Evolutionary conservation across 2,113 vertebrate species (phyloP).

Genomic region (Eudyptes chrysolophus): DNA sequence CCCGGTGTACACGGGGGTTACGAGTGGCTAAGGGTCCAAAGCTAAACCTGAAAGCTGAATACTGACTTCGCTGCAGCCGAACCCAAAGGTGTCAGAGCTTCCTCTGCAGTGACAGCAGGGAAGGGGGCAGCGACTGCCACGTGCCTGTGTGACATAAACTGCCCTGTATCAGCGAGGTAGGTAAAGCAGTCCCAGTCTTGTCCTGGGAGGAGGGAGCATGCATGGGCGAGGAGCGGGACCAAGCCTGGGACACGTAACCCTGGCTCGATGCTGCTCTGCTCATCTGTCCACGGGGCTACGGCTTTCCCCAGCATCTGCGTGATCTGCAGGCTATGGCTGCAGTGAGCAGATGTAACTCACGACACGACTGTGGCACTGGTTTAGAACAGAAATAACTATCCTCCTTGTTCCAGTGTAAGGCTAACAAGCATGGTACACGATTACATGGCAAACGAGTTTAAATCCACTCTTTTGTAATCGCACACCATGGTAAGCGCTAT

Average conservation of each 20-base stretch:
- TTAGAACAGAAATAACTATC: background rate
- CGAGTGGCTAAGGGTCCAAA: background rate
- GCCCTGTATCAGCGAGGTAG: background rate
- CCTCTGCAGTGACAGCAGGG: background rate
- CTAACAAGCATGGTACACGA: background rate
- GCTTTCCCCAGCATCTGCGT: background rate
- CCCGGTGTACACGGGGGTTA: background rate
- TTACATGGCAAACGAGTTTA: background rate
- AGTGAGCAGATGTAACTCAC: too few relatives aligned
- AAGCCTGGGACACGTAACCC: background rate
- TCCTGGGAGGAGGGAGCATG: background rate
- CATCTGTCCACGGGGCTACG: background rate
- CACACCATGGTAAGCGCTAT: fast-evolving
- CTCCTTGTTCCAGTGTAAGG: background rate
- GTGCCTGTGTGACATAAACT: background rate
- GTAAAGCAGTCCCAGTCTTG: background rate
- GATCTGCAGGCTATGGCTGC: too few relatives aligned
- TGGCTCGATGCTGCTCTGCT: background rate
- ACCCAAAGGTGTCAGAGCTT: background rate
- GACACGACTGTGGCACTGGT: too few relatives aligned
- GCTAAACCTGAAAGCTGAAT: background rate
- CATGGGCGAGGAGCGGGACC: background rate
- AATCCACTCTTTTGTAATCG: background rate
- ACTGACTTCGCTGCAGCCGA: background rate
- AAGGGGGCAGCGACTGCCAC: background rate